A percentile compares a stretch with the other conserved stretches of the same genome.
Conservation (phyloP, 2,888 invertebrate species). For the Glyphotaelius pellucidus region DNA sequence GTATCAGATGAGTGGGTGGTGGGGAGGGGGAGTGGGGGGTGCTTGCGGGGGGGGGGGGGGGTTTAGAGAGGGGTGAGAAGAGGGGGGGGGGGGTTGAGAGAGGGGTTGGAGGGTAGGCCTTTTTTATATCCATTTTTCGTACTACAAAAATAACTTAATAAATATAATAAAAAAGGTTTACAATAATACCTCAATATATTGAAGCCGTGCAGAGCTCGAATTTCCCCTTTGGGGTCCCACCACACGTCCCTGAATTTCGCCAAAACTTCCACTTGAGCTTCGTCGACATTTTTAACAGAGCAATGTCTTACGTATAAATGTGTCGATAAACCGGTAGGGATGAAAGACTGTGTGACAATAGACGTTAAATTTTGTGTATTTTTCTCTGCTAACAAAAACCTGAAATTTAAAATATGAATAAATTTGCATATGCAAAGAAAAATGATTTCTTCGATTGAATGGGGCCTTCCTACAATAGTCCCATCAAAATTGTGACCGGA, state of each 20-base stretch:
- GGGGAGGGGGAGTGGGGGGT: too few species aligned
- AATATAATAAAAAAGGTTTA: too few species aligned
- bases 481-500: too few species aligned
- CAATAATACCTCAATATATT: conserved; percentile 71
- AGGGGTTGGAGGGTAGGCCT: too few species aligned
- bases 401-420: neutral
- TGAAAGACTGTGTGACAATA: neutral
- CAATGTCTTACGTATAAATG: neutral
- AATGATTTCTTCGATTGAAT: too few species aligned
- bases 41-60: too few species aligned
- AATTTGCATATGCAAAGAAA: neutral
- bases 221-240: conserved; percentile 80
- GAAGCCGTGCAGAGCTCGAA: conserved; percentile 79
- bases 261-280: conserved; percentile 73
- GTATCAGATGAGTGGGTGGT: too few species aligned
- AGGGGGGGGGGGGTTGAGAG: too few species aligned
- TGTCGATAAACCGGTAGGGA: neutral
- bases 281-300: neutral
- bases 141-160: too few species aligned
- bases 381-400: neutral
- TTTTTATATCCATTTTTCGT: too few species aligned
- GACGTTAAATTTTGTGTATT: neutral
- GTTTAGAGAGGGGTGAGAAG: too few species aligned
- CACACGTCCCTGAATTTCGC: conserved; percentile 75
- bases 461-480: too few species aligned